Conservation (phyloP, 2,797 vertebrate genomes). For the Dermochelys coriacea region DNA sequence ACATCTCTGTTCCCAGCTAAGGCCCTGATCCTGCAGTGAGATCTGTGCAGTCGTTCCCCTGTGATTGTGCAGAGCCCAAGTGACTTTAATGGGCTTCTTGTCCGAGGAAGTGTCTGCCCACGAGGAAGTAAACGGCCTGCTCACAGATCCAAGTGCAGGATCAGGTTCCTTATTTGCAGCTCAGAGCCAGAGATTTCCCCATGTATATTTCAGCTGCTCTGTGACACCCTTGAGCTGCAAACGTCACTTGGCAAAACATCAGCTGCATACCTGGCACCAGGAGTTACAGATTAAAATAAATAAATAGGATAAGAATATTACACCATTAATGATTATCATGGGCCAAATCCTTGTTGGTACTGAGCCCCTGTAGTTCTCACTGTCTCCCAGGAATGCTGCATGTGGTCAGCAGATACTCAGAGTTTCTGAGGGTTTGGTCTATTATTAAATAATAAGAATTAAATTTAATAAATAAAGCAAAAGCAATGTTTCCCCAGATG, state of each 20-base stretch:
- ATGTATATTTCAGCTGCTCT: not conserved
- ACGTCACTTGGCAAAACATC: not conserved
- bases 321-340: not conserved
- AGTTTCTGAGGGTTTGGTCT: not conserved
- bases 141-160: not conserved
- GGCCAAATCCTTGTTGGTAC: not conserved
- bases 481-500: fast-evolving
- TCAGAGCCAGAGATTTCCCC: not conserved
- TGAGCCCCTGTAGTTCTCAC: not conserved
- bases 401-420: not conserved
- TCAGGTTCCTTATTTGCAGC: not conserved
- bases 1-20: not conserved
- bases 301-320: not conserved
- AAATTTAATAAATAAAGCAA: conserved; percentile 5
- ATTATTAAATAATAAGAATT: not conserved
- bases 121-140: not conserved
- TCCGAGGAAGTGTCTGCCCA: not conserved
- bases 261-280: not conserved
- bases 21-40: not conserved
- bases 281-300: not conserved
- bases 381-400: not conserved
- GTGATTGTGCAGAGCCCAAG: not conserved
- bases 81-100: not conserved
- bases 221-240: not conserved
- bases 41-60: not conserved